These are phyloP conservation scores for Synanthedon vespiformis DNA, from an alignment of 2,888 invertebrate genomes.

Conservation along the genomic window DNA sequence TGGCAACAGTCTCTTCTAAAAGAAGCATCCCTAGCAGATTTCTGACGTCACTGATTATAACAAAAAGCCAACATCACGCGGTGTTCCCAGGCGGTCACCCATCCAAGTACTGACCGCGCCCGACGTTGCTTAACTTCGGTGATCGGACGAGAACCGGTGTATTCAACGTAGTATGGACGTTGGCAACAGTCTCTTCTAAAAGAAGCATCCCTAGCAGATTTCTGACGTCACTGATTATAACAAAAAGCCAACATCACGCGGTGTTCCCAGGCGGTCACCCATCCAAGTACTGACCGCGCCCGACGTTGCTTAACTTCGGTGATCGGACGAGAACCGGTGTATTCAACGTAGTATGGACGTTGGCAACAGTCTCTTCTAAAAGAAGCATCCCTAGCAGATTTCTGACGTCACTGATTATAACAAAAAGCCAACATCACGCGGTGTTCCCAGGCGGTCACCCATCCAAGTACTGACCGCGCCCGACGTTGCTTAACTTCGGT, in stretches of 20 bases:
- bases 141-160: slow-evolving; percentile 18
- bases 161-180: slow-evolving; percentile 15
- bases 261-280: slow-evolving; percentile 24
- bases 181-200: slow-evolving; percentile 2
- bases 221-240: not conserved
- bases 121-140: slow-evolving; percentile 17
- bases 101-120: slow-evolving; percentile 15
- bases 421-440: slow-evolving; percentile 15
- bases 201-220: not conserved
- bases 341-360: slow-evolving; percentile 17
- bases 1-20: slow-evolving; percentile 1
- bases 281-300: slow-evolving; percentile 22
- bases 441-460: slow-evolving; percentile 21
- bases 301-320: slow-evolving; percentile 23
- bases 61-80: slow-evolving; percentile 11
- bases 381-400: too few species aligned
- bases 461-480: slow-evolving; percentile 21
- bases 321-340: slow-evolving; percentile 18
- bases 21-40: too few species aligned
- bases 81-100: slow-evolving; percentile 18
- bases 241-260: slow-evolving; percentile 17
- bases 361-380: slow-evolving; percentile 3
- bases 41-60: too few species aligned
- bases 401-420: not conserved
- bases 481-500: slow-evolving; percentile 21